Base-by-base conservation (phyloP, 2,113 vertebrate genomes). In the Centropristis striata region DNA sequence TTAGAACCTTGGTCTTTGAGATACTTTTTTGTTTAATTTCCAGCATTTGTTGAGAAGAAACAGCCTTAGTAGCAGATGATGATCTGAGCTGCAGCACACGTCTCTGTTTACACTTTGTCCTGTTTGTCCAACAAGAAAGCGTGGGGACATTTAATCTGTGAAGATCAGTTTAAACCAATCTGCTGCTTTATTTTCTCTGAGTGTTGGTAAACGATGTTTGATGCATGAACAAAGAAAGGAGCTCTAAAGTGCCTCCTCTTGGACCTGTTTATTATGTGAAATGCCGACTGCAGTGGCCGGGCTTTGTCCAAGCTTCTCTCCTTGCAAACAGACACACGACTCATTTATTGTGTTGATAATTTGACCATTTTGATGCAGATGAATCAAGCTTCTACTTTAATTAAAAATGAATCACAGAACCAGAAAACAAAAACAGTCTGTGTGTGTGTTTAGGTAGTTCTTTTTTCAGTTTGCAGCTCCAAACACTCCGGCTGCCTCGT, bases 331-430 rank as follows among this genome's bases (percentile, higher is more conserved):
- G 61, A 39, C 32, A 44, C 27, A 55, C 47, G 28, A 41, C 21
- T 59, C 21, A 13, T 81, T 44, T 50, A 20, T 23, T 0, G 47
- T 23, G 58, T 2, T 49, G 75, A 4, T 25, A 21, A 49, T 21
- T 18, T 4, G 14, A 21, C 16, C 20, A 1, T 71, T 53, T 20
- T 15, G 37, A 46, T 27, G 69, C 68, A 39, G 58, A 70, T 21
- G 27, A 54, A 64, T 42, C 2, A 46, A 20, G 47, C 28, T 42
- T 36, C 2, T 50, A 60, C 55, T 67, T 75, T 16, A 67, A 74
- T 70, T 47, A 25, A 53, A 68, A 64, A 44, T 4, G 9, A 49
- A 25, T 42, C 64, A 44, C 20, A 16, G 14, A 46, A n/a, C 4
- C 12, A 41, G 15, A 27, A 37, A 59, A 20, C 18, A 32, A 72